A percentile compares a stretch with the other conserved stretches of the same genome.
Evolutionary conservation across 2,113 vertebrate species (phyloP).

Genomic region (Lathamus discolor): DNA sequence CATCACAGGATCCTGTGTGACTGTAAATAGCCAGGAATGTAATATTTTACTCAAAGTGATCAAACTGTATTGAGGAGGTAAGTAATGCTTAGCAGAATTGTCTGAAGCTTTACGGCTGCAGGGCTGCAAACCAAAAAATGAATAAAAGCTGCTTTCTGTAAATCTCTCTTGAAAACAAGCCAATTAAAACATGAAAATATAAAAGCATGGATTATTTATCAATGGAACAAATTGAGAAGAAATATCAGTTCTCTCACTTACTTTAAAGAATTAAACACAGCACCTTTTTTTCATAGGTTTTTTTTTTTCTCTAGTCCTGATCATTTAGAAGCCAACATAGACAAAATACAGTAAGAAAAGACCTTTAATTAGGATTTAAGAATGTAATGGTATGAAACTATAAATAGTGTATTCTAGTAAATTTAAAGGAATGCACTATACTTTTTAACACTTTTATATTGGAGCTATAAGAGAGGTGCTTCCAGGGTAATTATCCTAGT

Average conservation of each 20-base stretch:
- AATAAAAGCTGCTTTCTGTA: background rate
- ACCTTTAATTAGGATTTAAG: constrained; percentile 19
- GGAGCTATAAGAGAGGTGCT: background rate
- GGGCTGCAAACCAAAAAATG: background rate
- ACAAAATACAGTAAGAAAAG: background rate
- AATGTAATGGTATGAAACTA: background rate
- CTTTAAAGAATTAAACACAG: background rate
- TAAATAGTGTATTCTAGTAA: background rate
- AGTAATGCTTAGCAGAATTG: background rate
- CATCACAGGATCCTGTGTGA: background rate
- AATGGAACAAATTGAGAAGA: background rate
- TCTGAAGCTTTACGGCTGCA: background rate
- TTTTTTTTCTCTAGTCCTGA: background rate
- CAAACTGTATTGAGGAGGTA: background rate
- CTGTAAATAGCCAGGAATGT: background rate
- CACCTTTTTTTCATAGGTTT: background rate
- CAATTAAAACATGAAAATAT: background rate
- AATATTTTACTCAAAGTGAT: background rate
- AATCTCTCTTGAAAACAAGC: background rate
- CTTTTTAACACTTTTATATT: background rate
- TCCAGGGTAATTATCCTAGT: constrained; percentile 2
- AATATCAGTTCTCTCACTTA: background rate
- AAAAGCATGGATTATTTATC: background rate
- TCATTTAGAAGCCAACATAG: background rate
- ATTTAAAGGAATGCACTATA: background rate